Conservation (phyloP, 2,113 vertebrate genomes). For the Delphinapterus leucas region DNA sequence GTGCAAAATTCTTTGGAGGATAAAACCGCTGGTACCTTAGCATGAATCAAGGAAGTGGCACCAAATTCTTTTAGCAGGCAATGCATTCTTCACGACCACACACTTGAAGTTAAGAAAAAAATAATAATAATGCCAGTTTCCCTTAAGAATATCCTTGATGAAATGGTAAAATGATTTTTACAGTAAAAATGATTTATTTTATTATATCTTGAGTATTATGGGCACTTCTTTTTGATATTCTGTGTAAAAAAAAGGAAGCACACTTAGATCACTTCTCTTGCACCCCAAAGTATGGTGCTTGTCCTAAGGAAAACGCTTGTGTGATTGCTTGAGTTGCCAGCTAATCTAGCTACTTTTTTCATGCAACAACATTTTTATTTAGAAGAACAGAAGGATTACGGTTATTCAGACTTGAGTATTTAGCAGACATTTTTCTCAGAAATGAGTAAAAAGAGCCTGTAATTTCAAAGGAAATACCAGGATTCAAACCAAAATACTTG, state of each 20-base stretch:
- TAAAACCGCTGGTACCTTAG: fast-evolving
- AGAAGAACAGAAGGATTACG: background rate
- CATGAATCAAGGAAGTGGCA: background rate
- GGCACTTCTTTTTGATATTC: background rate
- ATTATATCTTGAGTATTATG: background rate
- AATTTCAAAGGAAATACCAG: background rate
- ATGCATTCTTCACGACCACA: fast-evolving
- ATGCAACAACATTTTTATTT: background rate
- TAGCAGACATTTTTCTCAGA: background rate
- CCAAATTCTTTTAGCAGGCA: background rate
- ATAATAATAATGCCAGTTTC: background rate
- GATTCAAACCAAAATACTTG: background rate
- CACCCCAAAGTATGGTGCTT: background rate
- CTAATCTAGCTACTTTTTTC: conserved; percentile 4
- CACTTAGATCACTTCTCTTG: background rate
- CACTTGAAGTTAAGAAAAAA: background rate
- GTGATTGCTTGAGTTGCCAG: background rate
- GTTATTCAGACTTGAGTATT: background rate
- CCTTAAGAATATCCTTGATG: background rate
- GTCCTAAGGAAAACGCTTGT: background rate
- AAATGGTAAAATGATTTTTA: background rate
- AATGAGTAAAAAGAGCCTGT: background rate
- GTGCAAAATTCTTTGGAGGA: background rate
- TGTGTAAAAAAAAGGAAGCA: background rate
- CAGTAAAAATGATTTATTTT: background rate